phyloP scores from a whole-genome alignment of 2,888 invertebrate species.

The Sepioteuthis lessoniana region DNA sequence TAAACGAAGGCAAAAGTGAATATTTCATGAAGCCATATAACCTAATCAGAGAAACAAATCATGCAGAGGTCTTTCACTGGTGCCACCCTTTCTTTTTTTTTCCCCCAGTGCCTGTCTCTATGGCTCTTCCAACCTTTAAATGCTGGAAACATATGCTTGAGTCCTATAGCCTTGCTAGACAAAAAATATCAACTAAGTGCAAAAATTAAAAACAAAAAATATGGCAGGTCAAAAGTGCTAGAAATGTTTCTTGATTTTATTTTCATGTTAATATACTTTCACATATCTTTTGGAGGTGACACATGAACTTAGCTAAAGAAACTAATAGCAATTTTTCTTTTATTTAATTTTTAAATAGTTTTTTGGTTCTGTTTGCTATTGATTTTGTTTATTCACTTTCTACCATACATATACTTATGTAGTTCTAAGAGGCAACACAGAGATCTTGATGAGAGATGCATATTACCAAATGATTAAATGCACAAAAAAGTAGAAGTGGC shows the following conservation, averaged over 20 bases:
- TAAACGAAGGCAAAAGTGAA: background rate
- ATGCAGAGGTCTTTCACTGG: background rate
- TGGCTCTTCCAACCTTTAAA: background rate
- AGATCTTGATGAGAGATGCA: background rate
- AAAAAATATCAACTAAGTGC: background rate
- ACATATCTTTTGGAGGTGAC: background rate
- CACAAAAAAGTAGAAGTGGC: no score
- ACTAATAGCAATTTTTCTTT: background rate
- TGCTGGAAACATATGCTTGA: background rate
- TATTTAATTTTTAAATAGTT: no score
- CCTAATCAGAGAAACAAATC: slow-evolving; percentile 10
- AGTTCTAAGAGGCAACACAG: background rate
- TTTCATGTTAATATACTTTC: background rate
- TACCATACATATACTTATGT: background rate
- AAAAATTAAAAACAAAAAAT: background rate
- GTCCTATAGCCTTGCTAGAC: background rate
- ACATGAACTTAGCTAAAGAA: background rate
- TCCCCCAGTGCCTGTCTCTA: background rate
- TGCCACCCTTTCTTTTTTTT: background rate
- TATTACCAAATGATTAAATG: no score
- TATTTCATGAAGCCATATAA: background rate
- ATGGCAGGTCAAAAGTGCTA: background rate
- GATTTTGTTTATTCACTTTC: background rate
- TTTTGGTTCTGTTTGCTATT: no score
- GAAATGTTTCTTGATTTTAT: background rate